Conservation (phyloP, 2,888 invertebrate species). For the Dyspetes luteomarginatus region DNA sequence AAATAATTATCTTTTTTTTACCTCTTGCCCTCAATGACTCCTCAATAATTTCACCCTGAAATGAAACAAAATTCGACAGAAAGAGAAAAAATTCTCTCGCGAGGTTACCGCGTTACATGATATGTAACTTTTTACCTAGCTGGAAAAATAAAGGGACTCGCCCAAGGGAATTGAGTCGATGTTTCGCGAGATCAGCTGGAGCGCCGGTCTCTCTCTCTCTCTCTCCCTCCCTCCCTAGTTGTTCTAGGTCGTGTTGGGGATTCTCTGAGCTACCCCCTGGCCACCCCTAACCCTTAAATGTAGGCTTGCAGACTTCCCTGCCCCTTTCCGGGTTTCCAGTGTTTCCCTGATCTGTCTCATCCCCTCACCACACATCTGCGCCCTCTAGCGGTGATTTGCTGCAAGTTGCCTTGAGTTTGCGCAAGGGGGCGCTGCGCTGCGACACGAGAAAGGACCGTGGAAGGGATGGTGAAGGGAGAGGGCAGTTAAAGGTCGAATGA, state of each 20-base stretch:
- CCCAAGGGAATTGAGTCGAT: constrained; percentile 49
- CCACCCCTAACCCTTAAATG: constrained; percentile 44
- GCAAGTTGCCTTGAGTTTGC: constrained; percentile 2
- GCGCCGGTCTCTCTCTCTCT: constrained; percentile 69
- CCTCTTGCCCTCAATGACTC: too few species aligned
- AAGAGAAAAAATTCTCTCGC: neutral
- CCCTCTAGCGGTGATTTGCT: neutral
- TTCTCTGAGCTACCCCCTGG: constrained; percentile 63
- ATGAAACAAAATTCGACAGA: neutral
- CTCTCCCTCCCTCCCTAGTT: constrained; percentile 53
- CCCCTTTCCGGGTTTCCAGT: constrained; percentile 7
- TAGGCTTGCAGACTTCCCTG: constrained; percentile 1
- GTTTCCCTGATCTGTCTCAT: constrained; percentile 43
- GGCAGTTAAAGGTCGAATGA: constrained; percentile 77
- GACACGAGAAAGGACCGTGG: neutral
- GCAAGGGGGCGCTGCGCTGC: constrained; percentile 32
- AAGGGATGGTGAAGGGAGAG: constrained; percentile 40
- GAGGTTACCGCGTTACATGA: too few species aligned
- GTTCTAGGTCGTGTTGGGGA: constrained; percentile 77
- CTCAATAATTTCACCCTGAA: too few species aligned
- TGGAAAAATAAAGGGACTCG: neutral
- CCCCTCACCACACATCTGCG: constrained; percentile 42
- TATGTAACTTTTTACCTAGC: too few species aligned
- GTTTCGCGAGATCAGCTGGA: constrained; percentile 66
- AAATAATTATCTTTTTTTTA: too few species aligned